These are phyloP conservation scores for Solea senegalensis DNA, from an alignment of 2,113 vertebrate genomes.

Conservation along the genomic window DNA sequence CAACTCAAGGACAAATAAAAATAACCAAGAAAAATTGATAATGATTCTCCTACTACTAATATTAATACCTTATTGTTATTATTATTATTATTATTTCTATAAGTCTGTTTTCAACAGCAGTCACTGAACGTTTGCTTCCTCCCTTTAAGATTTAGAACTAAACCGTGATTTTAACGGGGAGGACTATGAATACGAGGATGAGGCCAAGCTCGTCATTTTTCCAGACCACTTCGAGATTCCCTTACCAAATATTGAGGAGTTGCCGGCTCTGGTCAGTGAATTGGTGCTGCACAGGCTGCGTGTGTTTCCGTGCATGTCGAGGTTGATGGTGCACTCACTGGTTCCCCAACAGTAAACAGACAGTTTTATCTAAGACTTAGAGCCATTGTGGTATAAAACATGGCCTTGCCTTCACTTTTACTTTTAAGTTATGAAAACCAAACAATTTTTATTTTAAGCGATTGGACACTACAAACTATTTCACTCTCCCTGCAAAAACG, in stretches of 20 bases:
- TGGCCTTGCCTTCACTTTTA: no score
- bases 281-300: slow-evolving; percentile 51
- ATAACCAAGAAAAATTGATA: slow-evolving; percentile 11
- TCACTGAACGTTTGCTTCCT: slow-evolving; percentile 64
- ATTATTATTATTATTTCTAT: no score
- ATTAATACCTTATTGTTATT: no score
- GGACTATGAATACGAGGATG: slow-evolving; percentile 96
- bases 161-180: slow-evolving; percentile 92
- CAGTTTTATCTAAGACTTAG: no score
- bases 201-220: slow-evolving; percentile 98
- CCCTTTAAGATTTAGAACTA: slow-evolving; percentile 91
- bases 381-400: no score
- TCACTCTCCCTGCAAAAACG: no score
- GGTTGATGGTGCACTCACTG: slow-evolving; percentile 26
- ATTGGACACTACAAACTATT: no score
- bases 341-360: slow-evolving; percentile 24
- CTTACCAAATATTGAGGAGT: slow-evolving; percentile 98
- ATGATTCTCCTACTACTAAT: neutral
- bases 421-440: no score
- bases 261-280: slow-evolving; percentile 97
- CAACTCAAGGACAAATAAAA: neutral
- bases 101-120: neutral
- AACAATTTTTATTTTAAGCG: no score
- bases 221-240: slow-evolving; percentile 99
- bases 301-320: slow-evolving; percentile 54